These are phyloP conservation scores for Pelodytes ibericus DNA, from an alignment of 2,797 vertebrate species.

Conservation along the genomic window DNA sequence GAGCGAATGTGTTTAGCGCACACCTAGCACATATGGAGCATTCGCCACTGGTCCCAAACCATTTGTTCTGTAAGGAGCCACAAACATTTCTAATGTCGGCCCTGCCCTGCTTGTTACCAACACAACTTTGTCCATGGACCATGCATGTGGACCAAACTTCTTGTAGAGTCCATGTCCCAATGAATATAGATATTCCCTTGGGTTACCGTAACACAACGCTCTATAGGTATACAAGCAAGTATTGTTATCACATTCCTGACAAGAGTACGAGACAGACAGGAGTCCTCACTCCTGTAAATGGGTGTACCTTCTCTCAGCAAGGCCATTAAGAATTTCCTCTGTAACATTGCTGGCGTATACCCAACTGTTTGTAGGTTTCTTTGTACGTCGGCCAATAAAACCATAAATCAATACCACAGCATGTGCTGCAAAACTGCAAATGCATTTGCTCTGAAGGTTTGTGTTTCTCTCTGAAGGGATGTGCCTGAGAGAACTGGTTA, in stretches of 20 bases:
- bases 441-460: constrained; percentile 36
- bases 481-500: constrained; percentile 46
- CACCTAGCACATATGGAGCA: no score
- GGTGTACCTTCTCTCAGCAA: neutral
- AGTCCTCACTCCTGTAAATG: neutral
- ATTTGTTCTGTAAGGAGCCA: no score
- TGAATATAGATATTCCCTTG: no score
- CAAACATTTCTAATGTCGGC: no score
- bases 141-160: no score
- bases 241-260: neutral
- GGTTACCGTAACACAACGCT: no score
- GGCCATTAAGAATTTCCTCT: neutral
- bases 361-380: constrained; percentile 15
- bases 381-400: constrained; percentile 28
- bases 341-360: neutral
- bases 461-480: constrained; percentile 40
- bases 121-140: no score
- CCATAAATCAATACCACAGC: constrained; percentile 50
- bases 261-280: neutral
- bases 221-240: neutral
- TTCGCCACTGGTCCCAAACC: no score
- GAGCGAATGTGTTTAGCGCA: no score
- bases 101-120: no score
- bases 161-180: no score
- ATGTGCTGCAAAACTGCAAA: constrained; percentile 29